Conservation (phyloP, 2,797 vertebrate genomes). For the Trematomus bernacchii region DNA sequence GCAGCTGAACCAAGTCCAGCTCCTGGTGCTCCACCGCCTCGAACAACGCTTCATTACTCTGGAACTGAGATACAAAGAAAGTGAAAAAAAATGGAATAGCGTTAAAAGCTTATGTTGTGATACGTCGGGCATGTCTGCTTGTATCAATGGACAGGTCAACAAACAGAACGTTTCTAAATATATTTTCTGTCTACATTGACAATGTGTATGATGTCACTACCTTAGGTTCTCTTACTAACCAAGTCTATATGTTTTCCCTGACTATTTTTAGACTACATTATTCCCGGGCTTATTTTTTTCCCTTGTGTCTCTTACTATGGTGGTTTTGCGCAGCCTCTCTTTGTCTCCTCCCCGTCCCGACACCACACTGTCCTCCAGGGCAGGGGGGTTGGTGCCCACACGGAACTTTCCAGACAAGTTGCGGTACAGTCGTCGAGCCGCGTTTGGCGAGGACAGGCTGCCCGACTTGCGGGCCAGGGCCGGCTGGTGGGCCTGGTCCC, state of each 20-base stretch:
- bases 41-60: constrained; percentile 91
- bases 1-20: constrained; percentile 89
- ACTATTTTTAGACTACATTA: constrained; percentile 68
- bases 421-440: constrained; percentile 93
- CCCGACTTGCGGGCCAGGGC: constrained; percentile 86
- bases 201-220: constrained; percentile 16
- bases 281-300: constrained; percentile 66
- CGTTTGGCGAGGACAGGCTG: constrained; percentile 90
- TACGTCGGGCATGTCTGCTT: constrained; percentile 2
- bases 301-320: constrained; percentile 81
- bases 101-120: not conserved
- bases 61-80: constrained; percentile 82
- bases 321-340: constrained; percentile 90
- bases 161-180: not conserved
- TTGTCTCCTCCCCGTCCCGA: constrained; percentile 87
- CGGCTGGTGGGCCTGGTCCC: constrained; percentile 84
- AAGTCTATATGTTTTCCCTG: constrained; percentile 45
- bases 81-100: not conserved
- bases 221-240: constrained; percentile 19
- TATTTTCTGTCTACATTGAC: not conserved
- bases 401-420: constrained; percentile 96
- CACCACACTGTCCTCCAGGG: constrained; percentile 87
- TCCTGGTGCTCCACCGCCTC: constrained; percentile 95
- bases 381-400: constrained; percentile 85
- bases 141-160: not conserved